Percentiles rank a stretch among this genome's conserved stretches.
phyloP scores from a whole-genome alignment of 2,888 invertebrate genomes.

The Nephrotoma appendiculata region DNA sequence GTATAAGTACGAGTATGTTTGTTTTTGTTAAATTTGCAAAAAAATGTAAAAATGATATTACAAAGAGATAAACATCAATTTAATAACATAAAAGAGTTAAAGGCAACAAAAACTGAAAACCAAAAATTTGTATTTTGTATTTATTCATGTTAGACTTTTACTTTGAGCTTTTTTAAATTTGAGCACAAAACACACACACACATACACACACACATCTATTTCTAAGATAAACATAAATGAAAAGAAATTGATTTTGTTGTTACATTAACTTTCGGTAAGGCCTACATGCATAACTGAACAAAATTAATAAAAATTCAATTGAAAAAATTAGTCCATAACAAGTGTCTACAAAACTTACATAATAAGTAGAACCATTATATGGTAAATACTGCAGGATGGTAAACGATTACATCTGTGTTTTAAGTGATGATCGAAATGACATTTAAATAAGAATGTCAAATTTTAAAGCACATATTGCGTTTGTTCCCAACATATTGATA shows the following conservation, averaged over 20 bases:
- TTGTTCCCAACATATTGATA: no score
- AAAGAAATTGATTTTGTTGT: background rate
- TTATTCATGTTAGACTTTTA: background rate
- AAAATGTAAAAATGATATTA: background rate
- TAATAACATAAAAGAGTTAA: background rate
- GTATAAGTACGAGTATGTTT: background rate
- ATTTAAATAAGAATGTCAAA: no score
- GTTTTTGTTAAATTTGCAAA: background rate
- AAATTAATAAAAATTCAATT: background rate
- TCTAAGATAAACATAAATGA: no score
- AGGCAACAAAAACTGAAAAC: background rate
- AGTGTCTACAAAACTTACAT: background rate
- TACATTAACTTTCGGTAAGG: background rate
- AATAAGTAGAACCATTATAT: no score
- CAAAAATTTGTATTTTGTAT: background rate
- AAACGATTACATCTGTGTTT: no score
- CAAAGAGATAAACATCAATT: background rate
- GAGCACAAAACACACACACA: background rate
- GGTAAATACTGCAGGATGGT: no score
- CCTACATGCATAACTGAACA: background rate
- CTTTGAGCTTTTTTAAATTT: background rate
- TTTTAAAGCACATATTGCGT: no score
- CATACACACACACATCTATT: no score
- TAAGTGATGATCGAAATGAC: no score
- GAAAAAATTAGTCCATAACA: background rate